Base-by-base conservation (phyloP, 2,888 invertebrate species). In the Prosopocoilus inquinatus region DNA sequence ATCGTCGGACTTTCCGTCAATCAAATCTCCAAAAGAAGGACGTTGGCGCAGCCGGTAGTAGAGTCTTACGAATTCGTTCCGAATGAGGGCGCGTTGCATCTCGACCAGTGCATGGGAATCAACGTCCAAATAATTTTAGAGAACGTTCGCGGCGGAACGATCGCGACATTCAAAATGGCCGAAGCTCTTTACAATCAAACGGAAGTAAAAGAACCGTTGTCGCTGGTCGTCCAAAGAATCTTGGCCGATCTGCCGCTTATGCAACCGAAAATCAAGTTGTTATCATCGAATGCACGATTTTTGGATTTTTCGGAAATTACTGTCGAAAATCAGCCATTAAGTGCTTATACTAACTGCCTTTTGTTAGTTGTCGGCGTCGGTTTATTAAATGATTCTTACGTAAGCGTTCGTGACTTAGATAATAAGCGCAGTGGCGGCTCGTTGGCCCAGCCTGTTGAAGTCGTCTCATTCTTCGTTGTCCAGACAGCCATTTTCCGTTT, bases 21-120 rank as follows among this genome's bases (percentile, higher is more conserved):
- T 54, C 82, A 88, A 0, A 91, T 93, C 39, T 82, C 89, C 0
- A 81, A 86, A 62, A 83, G 84, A 43, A 79, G 84, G 57, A 85
- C 85, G 13, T 82, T 88, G 20, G 86, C 86, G 9, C 80, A 86
- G 9, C 91, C 93, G 1, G 85, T 90, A 0, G 75, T 93, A 13
- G 93, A 94, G 73, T 84, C 84, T 71, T 88, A 89, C 69, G 78
- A 80, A 57, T 93, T 93, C 69, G 71, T 91, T 8, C 84, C 91
- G 0, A 85, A 89, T 73, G 57, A 65, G 44, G 57, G 64, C 1
- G 36, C 53, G 8, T 53, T 75, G 8, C 47, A 61, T 4, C 12
- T 70, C 0, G 58, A 66, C 5, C 52, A 70, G 50, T 80, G 85
- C 0, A 75, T 86, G 0, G 78, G 88, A 16, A 75, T 82, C 1